Conservation (phyloP, 2,888 invertebrate species). For the Pocota personata region DNA sequence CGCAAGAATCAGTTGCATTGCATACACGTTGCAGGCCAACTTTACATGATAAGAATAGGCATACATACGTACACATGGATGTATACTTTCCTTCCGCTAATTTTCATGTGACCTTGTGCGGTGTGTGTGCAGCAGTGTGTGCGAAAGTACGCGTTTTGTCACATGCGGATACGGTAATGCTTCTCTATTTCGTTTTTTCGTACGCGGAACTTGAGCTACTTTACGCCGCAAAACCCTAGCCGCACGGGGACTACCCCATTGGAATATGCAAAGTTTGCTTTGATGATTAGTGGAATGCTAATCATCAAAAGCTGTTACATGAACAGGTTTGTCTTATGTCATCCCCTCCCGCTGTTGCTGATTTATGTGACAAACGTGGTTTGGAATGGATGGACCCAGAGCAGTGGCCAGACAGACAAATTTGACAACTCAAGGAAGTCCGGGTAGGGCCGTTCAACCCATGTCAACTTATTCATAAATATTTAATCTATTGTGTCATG, state of each 20-base stretch:
- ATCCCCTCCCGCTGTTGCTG: not conserved
- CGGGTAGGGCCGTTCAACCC: constrained; percentile 72
- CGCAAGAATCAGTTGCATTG: not conserved
- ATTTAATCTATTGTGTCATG: constrained; percentile 72
- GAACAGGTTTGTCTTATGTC: constrained; percentile 54
- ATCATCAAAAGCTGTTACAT: constrained; percentile 63
- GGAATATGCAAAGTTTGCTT: constrained; percentile 51
- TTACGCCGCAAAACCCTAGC: not conserved
- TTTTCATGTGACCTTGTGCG: constrained; percentile 64
- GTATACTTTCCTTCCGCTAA: constrained; percentile 62
- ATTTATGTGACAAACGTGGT: constrained; percentile 41
- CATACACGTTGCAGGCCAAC: constrained; percentile 42
- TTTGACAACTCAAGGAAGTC: constrained; percentile 69
- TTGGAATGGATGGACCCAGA: not conserved
- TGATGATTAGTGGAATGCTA: constrained; percentile 62
- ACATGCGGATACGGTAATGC: constrained; percentile 60
- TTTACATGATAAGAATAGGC: constrained; percentile 39
- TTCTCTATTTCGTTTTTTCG: constrained; percentile 39
- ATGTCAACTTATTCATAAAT: constrained; percentile 58
- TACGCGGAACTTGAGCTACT: constrained; percentile 63
- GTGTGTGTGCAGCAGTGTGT: constrained; percentile 27
- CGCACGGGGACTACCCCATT: not conserved
- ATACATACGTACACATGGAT: not conserved
- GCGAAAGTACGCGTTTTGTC: constrained; percentile 55
- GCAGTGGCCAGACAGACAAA: constrained; percentile 4